Evolutionary conservation across 2,888 invertebrate genomes (phyloP).

Genomic region (Mycalesis mineus): DNA sequence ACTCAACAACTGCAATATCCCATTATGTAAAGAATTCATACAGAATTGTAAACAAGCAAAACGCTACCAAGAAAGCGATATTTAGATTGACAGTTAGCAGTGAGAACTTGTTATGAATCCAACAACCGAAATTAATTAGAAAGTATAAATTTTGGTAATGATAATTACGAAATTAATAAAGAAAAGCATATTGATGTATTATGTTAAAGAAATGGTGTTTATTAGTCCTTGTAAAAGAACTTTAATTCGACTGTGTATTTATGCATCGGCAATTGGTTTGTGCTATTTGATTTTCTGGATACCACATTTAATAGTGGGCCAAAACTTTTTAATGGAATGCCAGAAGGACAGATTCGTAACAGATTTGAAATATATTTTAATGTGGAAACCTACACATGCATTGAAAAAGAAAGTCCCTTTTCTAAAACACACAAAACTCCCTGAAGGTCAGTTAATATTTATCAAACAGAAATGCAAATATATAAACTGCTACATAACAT

Average conservation of each 20-base stretch:
- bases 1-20: neutral
- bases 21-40: constrained; percentile 11
- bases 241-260: constrained; percentile 37
- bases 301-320: constrained; percentile 38
- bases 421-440: constrained; percentile 33
- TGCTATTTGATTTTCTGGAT: constrained; percentile 41
- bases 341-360: constrained; percentile 39
- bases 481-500: constrained; percentile 61
- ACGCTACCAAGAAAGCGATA: constrained; percentile 5
- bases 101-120: neutral
- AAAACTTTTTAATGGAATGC: neutral
- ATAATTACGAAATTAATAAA: constrained; percentile 21
- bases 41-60: constrained; percentile 8
- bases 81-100: neutral
- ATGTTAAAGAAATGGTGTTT: constrained; percentile 49
- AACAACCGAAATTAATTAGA: neutral
- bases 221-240: constrained; percentile 39
- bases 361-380: constrained; percentile 63
- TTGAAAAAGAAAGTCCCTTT: constrained; percentile 28
- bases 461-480: constrained; percentile 56
- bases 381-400: constrained; percentile 46
- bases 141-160: constrained; percentile 16
- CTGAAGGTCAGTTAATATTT: constrained; percentile 48
- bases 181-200: constrained; percentile 34
- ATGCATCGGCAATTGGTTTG: constrained; percentile 32